Evolutionary conservation across 2,888 invertebrate genomes (phyloP).

Genomic region (Myopa tessellatipennis): DNA sequence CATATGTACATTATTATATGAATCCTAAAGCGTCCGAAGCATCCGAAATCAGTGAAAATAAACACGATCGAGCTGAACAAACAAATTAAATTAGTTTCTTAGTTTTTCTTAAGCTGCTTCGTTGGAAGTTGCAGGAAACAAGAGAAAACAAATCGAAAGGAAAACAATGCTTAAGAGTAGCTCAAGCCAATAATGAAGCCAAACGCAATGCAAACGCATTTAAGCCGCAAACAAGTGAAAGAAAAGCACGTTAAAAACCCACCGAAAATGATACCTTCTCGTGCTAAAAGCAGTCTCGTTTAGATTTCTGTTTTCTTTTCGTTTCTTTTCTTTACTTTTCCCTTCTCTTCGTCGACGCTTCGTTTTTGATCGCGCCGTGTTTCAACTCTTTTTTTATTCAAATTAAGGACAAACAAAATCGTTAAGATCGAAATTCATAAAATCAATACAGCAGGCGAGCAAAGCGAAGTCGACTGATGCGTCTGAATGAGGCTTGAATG

Average conservation of each 20-base stretch:
- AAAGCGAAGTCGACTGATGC: neutral
- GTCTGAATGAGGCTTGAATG: neutral
- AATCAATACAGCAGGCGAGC: slow-evolving; percentile 21
- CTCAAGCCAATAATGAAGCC: slow-evolving; percentile 32
- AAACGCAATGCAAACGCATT: slow-evolving; percentile 24
- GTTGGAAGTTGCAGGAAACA: neutral
- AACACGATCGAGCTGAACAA: slow-evolving; percentile 10
- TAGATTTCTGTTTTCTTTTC: slow-evolving; percentile 5
- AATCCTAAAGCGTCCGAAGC: too few species aligned
- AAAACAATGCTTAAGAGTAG: slow-evolving; percentile 22
- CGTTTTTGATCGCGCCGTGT: slow-evolving; percentile 31
- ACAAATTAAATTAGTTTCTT: slow-evolving; percentile 21
- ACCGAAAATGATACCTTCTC: slow-evolving; percentile 19
- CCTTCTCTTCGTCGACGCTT: neutral
- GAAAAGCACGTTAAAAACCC: slow-evolving; percentile 36
- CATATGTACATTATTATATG: too few species aligned
- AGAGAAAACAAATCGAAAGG: slow-evolving; percentile 5
- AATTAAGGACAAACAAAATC: slow-evolving; percentile 30
- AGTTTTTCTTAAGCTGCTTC: slow-evolving; percentile 15
- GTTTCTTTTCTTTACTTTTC: neutral
- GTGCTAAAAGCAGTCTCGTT: slow-evolving; percentile 17
- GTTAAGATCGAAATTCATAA: slow-evolving; percentile 10
- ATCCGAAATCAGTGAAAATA: neutral
- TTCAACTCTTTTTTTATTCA: slow-evolving; percentile 17
- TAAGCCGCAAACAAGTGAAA: slow-evolving; percentile 33